A percentile compares a stretch with the other conserved stretches of the same genome.
These are phyloP conservation scores for Aurelia aurita DNA, from an alignment of 30 jellyfish, hydroid and myxozoan species.

Conservation along the genomic window DNA sequence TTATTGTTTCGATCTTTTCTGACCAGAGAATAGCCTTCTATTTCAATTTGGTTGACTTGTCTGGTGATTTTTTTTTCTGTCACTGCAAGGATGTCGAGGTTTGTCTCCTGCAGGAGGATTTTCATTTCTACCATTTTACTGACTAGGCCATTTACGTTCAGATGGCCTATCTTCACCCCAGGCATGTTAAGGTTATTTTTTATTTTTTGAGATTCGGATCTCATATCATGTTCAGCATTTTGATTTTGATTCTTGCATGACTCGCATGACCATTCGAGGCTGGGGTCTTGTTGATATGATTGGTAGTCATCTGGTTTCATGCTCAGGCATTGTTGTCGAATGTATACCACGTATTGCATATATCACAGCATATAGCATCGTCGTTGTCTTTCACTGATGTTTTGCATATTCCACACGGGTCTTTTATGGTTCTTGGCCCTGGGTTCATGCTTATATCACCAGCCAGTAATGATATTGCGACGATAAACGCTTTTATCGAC, in stretches of 20 bases:
- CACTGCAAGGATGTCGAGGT: conserved; percentile 38
- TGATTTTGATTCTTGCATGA: conserved; percentile 2
- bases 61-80: conserved; percentile 17
- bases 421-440: conserved; percentile 4
- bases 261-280: conserved; percentile 2
- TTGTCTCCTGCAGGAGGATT: conserved; percentile 10
- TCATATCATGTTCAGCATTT: background rate
- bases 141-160: conserved; percentile 5
- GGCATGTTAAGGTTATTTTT: background rate
- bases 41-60: background rate
- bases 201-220: background rate
- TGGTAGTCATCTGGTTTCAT: too few species aligned
- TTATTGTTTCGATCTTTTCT: conserved; percentile 17
- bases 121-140: conserved; percentile 15
- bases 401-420: conserved; percentile 1
- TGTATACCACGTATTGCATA: too few species aligned
- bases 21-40: conserved; percentile 15
- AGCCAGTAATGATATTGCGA: background rate
- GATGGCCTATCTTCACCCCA: too few species aligned
- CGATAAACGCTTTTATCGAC: conserved; percentile 4
- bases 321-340: too few species aligned
- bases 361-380: background rate
- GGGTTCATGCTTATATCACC: conserved; percentile 8
- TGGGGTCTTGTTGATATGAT: too few species aligned
- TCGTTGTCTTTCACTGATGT: background rate